Percentiles rank a stretch among this genome's conserved stretches.
Conservation (phyloP, 2,113 vertebrate genomes). For the Potamarius usumacintae region DNA sequence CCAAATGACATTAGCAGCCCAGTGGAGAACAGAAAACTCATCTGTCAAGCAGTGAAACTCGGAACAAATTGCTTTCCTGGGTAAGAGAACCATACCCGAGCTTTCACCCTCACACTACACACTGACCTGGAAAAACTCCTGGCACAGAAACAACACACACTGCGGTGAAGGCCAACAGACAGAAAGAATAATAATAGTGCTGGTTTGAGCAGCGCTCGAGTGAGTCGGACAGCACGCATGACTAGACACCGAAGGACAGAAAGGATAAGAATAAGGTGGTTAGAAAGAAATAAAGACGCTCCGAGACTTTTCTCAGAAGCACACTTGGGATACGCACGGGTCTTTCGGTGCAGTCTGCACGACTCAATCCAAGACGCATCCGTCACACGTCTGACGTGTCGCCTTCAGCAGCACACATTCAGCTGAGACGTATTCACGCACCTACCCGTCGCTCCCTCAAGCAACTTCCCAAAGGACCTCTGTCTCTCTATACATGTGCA, state of each 20-base stretch:
- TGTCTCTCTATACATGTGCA: not conserved
- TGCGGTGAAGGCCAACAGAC: not conserved
- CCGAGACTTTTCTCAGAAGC: not conserved
- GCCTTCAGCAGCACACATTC: constrained; percentile 33
- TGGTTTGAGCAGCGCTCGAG: not conserved
- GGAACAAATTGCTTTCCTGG: constrained; percentile 30
- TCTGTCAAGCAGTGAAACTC: constrained; percentile 29
- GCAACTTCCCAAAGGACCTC: constrained; percentile 1
- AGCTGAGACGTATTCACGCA: constrained; percentile 21
- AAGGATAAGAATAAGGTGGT: not conserved
- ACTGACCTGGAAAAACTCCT: not conserved
- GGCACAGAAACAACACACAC: not conserved
- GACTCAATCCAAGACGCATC: not conserved
- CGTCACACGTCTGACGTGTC: not conserved
- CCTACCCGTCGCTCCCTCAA: constrained; percentile 23
- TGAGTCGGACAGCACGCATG: constrained; percentile 32
- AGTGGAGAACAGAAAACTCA: constrained; percentile 37
- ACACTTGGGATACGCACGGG: constrained; percentile 24
- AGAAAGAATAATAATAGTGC: constrained; percentile 31
- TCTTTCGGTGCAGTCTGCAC: constrained; percentile 24
- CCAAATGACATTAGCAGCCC: constrained; percentile 51
- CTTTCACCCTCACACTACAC: not conserved
- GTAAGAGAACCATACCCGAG: not conserved
- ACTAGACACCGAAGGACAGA: constrained; percentile 29
- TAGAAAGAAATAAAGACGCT: not conserved